Percentiles rank a stretch among this genome's conserved stretches.
These are phyloP conservation scores for Pyrrhia umbra DNA, from an alignment of 2,888 invertebrate genomes.

Conservation along the genomic window DNA sequence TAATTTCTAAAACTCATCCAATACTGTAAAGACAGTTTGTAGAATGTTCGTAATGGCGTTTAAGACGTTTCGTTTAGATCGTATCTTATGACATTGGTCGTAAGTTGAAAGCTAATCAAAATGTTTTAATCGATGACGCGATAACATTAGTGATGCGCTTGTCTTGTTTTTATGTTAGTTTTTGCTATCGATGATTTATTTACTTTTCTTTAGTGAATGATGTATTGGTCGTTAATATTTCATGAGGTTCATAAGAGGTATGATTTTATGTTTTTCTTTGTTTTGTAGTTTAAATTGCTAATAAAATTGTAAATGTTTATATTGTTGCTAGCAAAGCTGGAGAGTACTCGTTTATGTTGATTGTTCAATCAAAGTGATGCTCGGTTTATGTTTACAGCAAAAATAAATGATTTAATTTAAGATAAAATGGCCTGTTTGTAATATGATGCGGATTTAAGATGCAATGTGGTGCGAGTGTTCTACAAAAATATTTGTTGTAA, in stretches of 20 bases:
- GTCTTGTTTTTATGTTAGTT: slow-evolving; percentile 59
- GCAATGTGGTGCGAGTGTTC: too few species aligned
- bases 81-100: slow-evolving; percentile 87
- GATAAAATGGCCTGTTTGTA: too few species aligned
- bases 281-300: slow-evolving; percentile 9
- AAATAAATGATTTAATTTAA: too few species aligned
- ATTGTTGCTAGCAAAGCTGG: neutral
- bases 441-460: too few species aligned
- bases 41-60: slow-evolving; percentile 79
- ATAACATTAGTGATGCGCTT: slow-evolving; percentile 83
- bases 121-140: slow-evolving; percentile 90
- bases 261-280: slow-evolving; percentile 25
- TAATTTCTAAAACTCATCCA: slow-evolving; percentile 83
- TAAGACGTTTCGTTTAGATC: slow-evolving; percentile 81
- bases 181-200: slow-evolving; percentile 58
- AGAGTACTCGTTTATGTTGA: neutral
- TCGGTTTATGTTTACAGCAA: too few species aligned
- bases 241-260: slow-evolving; percentile 32
- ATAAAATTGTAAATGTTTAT: neutral
- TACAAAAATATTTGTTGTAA: too few species aligned
- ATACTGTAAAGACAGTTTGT: slow-evolving; percentile 79
- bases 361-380: neutral
- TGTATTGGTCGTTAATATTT: slow-evolving; percentile 50
- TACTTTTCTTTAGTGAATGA: slow-evolving; percentile 47
- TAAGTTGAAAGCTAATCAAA: slow-evolving; percentile 90